A percentile compares a stretch with the other conserved stretches of the same genome.
These are phyloP conservation scores for Uloborus diversus DNA, from an alignment of 1,140 invertebrate species.

Conservation along the genomic window DNA sequence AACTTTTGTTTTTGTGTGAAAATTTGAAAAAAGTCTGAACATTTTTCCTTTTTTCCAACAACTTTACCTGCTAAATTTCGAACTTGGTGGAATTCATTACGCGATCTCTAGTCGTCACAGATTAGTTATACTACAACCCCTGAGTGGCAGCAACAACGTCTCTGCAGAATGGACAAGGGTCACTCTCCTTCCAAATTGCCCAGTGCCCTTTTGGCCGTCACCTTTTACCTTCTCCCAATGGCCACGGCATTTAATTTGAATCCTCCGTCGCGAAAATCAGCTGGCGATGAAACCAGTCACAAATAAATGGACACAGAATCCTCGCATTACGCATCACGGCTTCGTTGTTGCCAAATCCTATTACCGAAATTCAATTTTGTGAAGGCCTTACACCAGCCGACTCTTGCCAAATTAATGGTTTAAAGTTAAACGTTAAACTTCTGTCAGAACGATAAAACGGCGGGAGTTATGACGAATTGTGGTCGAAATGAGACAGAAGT, in stretches of 20 bases:
- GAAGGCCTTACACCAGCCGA: neutral
- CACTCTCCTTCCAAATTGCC: neutral
- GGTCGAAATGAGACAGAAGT: slow-evolving; percentile 14
- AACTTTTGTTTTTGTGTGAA: too few species aligned
- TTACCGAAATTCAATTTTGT: slow-evolving; percentile 7
- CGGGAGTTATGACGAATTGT: slow-evolving; percentile 27
- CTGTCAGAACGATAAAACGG: slow-evolving; percentile 24
- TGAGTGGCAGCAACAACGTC: too few species aligned
- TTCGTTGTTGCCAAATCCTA: neutral
- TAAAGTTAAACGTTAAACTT: slow-evolving; percentile 20
- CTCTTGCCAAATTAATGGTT: slow-evolving; percentile 6
- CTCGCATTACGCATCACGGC: neutral
- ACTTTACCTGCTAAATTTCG: too few species aligned
- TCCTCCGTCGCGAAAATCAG: neutral
- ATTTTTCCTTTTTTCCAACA: too few species aligned
- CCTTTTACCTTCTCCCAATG: neutral
- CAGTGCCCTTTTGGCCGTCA: neutral
- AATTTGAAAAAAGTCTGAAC: too few species aligned
- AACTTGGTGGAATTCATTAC: too few species aligned
- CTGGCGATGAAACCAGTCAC: neutral
- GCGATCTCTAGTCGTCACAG: too few species aligned
- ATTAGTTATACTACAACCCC: too few species aligned
- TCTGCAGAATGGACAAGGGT: slow-evolving; percentile 5
- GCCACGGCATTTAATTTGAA: neutral
- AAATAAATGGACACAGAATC: neutral